Evolutionary conservation across 1,140 invertebrate genomes (phyloP).

Genomic region (Eciton burchellii): DNA sequence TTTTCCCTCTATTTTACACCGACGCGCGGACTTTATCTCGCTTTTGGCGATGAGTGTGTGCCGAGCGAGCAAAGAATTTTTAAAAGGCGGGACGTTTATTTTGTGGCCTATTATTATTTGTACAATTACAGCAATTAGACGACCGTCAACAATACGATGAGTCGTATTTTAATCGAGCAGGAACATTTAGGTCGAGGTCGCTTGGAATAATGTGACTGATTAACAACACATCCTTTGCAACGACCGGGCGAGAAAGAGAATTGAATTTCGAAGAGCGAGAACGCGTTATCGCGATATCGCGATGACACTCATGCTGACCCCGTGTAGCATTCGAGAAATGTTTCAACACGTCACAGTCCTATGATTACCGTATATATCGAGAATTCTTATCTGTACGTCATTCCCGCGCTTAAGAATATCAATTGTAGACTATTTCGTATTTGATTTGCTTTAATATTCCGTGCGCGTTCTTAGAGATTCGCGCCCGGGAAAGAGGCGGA

Average conservation of each 20-base stretch:
- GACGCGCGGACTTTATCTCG: neutral
- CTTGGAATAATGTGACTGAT: conserved; percentile 13
- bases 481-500: neutral
- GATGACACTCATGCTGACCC: neutral
- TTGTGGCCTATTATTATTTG: no score
- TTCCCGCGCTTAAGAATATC: neutral
- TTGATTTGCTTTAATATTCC: conserved; percentile 4
- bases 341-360: neutral
- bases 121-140: conserved; percentile 23
- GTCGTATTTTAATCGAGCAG: conserved; percentile 26
- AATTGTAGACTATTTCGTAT: neutral
- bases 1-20: neutral
- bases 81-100: conserved; percentile 23
- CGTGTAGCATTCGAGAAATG: neutral
- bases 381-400: neutral
- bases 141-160: no score
- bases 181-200: conserved; percentile 46
- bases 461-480: neutral
- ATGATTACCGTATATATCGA: neutral
- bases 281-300: neutral
- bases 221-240: conserved; percentile 24
- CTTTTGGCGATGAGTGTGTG: neutral
- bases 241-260: neutral
- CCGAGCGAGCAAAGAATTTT: conserved; percentile 13
- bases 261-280: neutral